Evolutionary conservation across 1,140 invertebrate species (phyloP).

Genomic region (Rhopalosiphum padi): DNA sequence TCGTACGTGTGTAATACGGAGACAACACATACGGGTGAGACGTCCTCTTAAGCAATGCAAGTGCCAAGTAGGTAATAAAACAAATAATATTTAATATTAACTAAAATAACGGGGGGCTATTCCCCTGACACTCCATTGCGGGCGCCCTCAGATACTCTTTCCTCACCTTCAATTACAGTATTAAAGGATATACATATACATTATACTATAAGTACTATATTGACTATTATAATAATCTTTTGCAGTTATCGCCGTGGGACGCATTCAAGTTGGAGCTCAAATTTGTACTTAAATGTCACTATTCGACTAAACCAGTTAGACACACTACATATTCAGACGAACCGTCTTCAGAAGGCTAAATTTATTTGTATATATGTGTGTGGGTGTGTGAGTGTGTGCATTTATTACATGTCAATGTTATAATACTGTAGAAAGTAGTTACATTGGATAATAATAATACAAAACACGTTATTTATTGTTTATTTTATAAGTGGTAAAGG

Average conservation of each 20-base stretch:
- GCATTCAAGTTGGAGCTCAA: constrained; percentile 76
- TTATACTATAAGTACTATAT: neutral
- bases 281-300: constrained; percentile 78
- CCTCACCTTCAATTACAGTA: too few species aligned
- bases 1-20: too few species aligned
- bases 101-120: too few species aligned
- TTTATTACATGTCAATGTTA: neutral
- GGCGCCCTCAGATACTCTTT: too few species aligned
- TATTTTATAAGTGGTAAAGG: neutral
- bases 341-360: neutral
- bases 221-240: constrained; percentile 17
- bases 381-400: too few species aligned
- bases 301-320: constrained; percentile 68
- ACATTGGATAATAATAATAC: too few species aligned
- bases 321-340: neutral
- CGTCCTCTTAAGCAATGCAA: too few species aligned
- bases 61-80: too few species aligned
- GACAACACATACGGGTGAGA: too few species aligned
- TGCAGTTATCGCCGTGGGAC: constrained; percentile 72
- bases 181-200: too few species aligned
- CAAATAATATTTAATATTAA: too few species aligned
- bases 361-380: neutral
- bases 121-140: too few species aligned
- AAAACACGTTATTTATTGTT: neutral
- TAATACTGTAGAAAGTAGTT: neutral